Base-by-base conservation (phyloP, 2,888 invertebrate species). In the Eupithecia centaureata region DNA sequence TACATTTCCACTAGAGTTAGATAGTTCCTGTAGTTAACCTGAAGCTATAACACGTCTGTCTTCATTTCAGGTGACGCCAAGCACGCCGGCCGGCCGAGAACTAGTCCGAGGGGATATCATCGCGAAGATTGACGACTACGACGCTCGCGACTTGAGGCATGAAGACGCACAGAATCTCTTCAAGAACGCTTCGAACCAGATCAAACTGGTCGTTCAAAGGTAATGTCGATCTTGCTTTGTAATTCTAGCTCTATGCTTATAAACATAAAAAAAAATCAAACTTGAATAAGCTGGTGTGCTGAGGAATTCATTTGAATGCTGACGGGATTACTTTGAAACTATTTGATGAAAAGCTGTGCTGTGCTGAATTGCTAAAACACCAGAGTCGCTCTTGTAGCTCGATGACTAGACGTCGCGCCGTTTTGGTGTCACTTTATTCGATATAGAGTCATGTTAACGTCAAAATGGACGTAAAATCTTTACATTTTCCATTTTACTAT, bases 141-240 rank as follows among this genome's bases (percentile, higher is more conserved):
- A 98, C 91, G 96, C 97, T 58, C 94, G 97, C 71, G 96, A 97
- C 85, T 94, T 98, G 82, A 95, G 97, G 80, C 98, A 98, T 85
- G 96, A 97, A 86, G 97, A 98, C 91, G 98, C 98, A 65, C 97
- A 98, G 91, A 96, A 96, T 85, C 94, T 98, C 74, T 97, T 98
- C 88, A 96, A 95, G 88, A 96, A 96, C 85, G 96, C 97, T 73
- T 96, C 95, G 70, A 96, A 95, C 83, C 95, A 96, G 81, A 96
- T 98, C 83, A 95, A 95, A 86, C 93, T 98, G 76, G 97, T 96
- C 75, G 95, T 98, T 70, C 97, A 97, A 91, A 96, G 97, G 97
- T 96, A 90, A 83, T 27, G n/a, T 30, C 15, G 3, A 28, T n/a
- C 8, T 15, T 18, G 47, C 22, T 47, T 47, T 5, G 18, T 18